phyloP scores from a whole-genome alignment of 2,113 vertebrate genomes.

The Canis aureus region DNA sequence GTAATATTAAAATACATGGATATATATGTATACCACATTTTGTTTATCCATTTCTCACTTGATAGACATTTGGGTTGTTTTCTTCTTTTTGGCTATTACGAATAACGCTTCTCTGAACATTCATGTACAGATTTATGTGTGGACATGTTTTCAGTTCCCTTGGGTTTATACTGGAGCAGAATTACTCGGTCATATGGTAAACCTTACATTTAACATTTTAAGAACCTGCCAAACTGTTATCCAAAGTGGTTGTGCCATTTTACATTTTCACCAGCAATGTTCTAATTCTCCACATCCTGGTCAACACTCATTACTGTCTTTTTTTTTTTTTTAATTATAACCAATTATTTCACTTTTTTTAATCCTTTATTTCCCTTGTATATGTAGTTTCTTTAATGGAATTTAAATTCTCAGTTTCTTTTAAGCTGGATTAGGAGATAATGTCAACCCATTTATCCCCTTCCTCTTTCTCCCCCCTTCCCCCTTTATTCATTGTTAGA shows the following conservation, averaged over 20 bases:
- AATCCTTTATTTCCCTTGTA: background rate
- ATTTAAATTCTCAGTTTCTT: constrained; percentile 45
- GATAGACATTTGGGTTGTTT: constrained; percentile 20
- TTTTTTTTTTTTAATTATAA: constrained; percentile 10
- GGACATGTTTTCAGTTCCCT: background rate
- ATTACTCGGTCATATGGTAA: constrained; percentile 7
- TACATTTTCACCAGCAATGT: background rate
- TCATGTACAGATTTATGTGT: background rate
- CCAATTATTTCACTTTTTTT: background rate
- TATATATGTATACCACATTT: background rate
- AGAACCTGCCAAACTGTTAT: background rate
- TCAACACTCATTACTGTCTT: background rate
- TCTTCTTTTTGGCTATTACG: background rate
- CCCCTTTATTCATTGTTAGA: background rate
- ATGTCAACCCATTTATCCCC: background rate
- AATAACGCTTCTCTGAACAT: background rate
- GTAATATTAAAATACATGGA: background rate
- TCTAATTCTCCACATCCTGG: background rate
- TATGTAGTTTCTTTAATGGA: constrained; percentile 43
- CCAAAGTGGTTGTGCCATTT: background rate
- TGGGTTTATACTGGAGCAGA: background rate
- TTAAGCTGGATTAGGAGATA: constrained; percentile 6
- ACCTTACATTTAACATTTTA: constrained; percentile 43
- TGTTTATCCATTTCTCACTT: background rate
- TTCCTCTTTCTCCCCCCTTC: background rate